Evolutionary conservation across 2,888 invertebrate genomes (phyloP).

Genomic region (Dione juno): DNA sequence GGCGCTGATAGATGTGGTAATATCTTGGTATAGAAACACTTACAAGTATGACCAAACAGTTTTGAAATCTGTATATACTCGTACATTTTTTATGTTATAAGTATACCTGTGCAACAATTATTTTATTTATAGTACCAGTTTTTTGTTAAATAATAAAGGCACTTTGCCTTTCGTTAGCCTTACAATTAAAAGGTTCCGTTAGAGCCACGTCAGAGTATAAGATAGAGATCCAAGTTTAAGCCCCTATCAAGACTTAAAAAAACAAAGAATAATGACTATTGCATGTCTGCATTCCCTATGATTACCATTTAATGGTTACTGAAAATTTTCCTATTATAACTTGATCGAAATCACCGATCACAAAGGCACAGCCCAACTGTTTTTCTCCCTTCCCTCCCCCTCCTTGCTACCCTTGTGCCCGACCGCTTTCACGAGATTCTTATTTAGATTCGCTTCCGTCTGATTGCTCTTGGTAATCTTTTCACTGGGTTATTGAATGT

Average conservation of each 20-base stretch:
- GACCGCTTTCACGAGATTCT: constrained; percentile 82
- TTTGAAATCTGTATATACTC: constrained; percentile 28
- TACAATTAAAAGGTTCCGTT: constrained; percentile 57
- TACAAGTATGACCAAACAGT: constrained; percentile 23
- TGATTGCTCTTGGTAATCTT: constrained; percentile 84
- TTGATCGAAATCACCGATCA: constrained; percentile 78
- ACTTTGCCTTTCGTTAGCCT: constrained; percentile 72
- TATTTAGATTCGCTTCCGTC: constrained; percentile 84
- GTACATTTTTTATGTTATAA: neutral
- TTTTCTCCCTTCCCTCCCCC: constrained; percentile 59
- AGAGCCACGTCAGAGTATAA: constrained; percentile 76
- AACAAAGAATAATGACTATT: constrained; percentile 57
- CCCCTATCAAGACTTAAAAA: constrained; percentile 81
- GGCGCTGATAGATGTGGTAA: constrained; percentile 57
- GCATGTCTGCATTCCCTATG: constrained; percentile 62
- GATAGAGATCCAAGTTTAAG: constrained; percentile 78
- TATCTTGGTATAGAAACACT: constrained; percentile 25
- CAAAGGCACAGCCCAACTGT: constrained; percentile 76
- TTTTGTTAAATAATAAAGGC: neutral
- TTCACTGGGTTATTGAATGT: constrained; percentile 83
- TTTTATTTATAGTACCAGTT: too few relatives aligned
- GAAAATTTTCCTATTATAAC: constrained; percentile 74
- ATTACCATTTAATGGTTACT: constrained; percentile 66
- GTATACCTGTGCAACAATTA: neutral
- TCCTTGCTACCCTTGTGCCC: constrained; percentile 64